phyloP scores from a whole-genome alignment of 2,113 vertebrate genomes.

The Cynocephalus volans region DNA sequence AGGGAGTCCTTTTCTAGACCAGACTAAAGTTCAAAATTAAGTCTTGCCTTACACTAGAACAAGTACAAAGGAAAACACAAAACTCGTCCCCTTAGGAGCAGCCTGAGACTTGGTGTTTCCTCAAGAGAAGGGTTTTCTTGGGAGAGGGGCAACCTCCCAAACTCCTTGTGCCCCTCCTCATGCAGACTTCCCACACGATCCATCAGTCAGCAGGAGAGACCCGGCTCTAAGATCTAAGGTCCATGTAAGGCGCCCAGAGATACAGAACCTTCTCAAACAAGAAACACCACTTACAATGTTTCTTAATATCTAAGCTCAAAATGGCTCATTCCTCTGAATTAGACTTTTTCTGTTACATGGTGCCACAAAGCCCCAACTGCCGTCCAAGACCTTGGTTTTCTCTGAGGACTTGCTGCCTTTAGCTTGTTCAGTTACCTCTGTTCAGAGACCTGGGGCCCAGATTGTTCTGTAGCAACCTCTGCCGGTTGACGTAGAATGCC shows the following conservation, averaged over 20 bases:
- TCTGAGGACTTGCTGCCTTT: not conserved
- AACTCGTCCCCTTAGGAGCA: not conserved
- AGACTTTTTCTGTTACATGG: not conserved
- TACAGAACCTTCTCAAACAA: not conserved
- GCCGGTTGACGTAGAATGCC: slow-evolving; percentile 42
- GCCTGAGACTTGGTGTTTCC: not conserved
- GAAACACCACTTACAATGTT: not conserved
- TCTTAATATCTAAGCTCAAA: not conserved
- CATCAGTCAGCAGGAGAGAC: not conserved
- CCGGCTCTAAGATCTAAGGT: not conserved
- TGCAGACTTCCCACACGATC: not conserved
- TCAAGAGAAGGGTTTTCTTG: not conserved
- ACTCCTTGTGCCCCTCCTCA: too few relatives aligned
- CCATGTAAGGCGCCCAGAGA: not conserved
- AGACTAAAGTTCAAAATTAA: not conserved
- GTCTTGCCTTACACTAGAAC: not conserved
- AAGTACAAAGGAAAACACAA: not conserved
- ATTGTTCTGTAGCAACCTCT: slow-evolving; percentile 78
- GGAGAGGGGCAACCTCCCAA: not conserved
- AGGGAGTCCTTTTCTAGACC: not conserved
- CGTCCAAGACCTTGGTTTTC: not conserved
- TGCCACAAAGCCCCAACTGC: not conserved
- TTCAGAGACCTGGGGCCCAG: not conserved
- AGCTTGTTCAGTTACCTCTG: not conserved
- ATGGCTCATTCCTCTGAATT: not conserved